phyloP scores from a whole-genome alignment of 2,797 vertebrate genomes.

The Eptatretus atami region DNA sequence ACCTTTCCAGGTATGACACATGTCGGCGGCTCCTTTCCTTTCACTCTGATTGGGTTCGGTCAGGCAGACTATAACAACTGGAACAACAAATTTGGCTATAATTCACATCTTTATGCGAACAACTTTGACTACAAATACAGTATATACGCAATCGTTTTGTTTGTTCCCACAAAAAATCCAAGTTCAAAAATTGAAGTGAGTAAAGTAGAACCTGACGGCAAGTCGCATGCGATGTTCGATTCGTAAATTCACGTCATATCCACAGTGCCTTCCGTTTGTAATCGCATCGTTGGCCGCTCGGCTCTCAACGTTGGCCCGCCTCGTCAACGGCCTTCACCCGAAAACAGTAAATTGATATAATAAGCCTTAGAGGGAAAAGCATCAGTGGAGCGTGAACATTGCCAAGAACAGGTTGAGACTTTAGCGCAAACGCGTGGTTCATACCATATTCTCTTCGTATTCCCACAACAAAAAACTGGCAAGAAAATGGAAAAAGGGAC shows the following conservation, averaged over 20 bases:
- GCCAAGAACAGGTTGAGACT: not conserved
- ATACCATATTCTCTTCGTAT: not conserved
- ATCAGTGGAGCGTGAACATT: not conserved
- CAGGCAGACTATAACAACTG: not conserved
- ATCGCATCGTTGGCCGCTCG: conserved; percentile 14
- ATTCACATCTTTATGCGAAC: too few relatives aligned
- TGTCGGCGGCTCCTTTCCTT: not conserved
- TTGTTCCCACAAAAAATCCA: too few relatives aligned
- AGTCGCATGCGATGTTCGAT: too few relatives aligned
- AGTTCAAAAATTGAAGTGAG: too few relatives aligned
- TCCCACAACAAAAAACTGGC: not conserved
- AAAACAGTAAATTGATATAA: conserved; percentile 33
- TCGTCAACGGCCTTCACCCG: conserved; percentile 26
- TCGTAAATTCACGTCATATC: conserved; percentile 6
- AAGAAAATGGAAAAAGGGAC: too few relatives aligned
- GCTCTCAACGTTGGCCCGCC: conserved; percentile 18
- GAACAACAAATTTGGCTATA: not conserved
- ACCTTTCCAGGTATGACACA: not conserved
- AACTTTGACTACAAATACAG: too few relatives aligned
- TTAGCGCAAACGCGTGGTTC: not conserved
- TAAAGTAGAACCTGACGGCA: too few relatives aligned
- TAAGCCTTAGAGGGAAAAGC: conserved; percentile 18
- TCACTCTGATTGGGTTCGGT: not conserved
- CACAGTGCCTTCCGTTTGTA: conserved; percentile 22
- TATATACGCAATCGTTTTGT: too few relatives aligned